A percentile compares a stretch with the other conserved stretches of the same genome.
Conservation (phyloP, 2,113 vertebrate species). For the Benitochromis conjunctus region DNA sequence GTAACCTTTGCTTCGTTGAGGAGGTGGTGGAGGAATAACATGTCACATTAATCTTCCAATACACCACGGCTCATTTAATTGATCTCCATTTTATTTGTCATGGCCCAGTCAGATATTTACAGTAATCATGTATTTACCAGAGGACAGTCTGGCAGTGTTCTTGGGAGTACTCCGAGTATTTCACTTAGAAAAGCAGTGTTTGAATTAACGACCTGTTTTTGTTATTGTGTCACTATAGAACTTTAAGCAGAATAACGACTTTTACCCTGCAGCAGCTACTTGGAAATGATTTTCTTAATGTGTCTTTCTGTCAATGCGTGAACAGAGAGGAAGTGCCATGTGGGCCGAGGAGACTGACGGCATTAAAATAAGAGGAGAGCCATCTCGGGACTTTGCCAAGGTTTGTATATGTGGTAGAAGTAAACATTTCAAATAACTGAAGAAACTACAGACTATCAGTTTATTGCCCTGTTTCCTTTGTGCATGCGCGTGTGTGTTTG, state of each 20-base stretch:
- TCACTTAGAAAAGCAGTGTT: neutral
- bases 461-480: neutral
- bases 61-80: constrained; percentile 30
- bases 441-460: neutral
- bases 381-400: constrained; percentile 95
- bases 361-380: constrained; percentile 83
- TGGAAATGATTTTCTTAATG: neutral
- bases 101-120: neutral
- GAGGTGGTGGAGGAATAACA: constrained; percentile 23
- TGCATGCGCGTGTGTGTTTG: neutral
- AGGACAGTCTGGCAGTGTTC: neutral
- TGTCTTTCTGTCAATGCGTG: constrained; percentile 4
- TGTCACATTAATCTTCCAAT: constrained; percentile 55
- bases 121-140: neutral
- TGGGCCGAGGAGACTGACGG: constrained; percentile 87
- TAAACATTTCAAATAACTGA: neutral
- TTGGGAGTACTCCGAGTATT: neutral
- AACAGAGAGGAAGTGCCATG: constrained; percentile 78
- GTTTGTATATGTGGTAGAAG: constrained; percentile 53
- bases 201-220: neutral
- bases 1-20: constrained; percentile 54
- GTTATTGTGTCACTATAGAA: neutral
- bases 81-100: neutral
- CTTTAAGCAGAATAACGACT: neutral
- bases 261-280: neutral